These are phyloP conservation scores for Allophyes oxyacanthae DNA, from an alignment of 2,888 invertebrate genomes.

Conservation along the genomic window DNA sequence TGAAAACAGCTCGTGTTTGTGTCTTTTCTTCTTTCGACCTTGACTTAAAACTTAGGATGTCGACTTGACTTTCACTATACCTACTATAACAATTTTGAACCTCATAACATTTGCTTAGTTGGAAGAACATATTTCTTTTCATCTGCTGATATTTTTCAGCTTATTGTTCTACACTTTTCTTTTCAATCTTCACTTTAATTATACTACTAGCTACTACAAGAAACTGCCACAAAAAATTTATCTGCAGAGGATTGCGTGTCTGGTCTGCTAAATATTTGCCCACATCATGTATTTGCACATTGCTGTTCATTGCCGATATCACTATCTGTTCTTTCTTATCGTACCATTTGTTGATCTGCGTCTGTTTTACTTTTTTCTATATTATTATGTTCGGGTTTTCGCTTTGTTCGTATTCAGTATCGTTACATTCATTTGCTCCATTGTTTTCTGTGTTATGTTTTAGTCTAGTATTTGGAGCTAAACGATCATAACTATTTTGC, in stretches of 20 bases:
- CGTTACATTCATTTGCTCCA: conserved; percentile 3
- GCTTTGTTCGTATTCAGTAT: conserved; percentile 52
- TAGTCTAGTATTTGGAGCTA: conserved; percentile 38
- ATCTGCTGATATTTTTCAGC: background rate
- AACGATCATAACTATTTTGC: conserved; percentile 15
- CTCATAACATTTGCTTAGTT: too few relatives aligned
- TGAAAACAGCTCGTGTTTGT: conserved; percentile 7
- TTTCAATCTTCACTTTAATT: conserved; percentile 23
- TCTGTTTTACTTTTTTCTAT: conserved; percentile 61
- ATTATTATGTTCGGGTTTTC: conserved; percentile 43
- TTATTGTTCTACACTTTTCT: conserved; percentile 19
- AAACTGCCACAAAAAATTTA: conserved; percentile 35
- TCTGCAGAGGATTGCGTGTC: conserved; percentile 27
- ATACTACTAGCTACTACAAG: conserved; percentile 12
- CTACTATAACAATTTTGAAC: too few relatives aligned
- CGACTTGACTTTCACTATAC: background rate
- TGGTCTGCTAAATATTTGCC: conserved; percentile 37
- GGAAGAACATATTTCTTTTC: too few relatives aligned
- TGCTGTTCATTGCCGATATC: conserved; percentile 62
- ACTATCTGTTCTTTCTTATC: conserved; percentile 67
- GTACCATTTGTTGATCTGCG: conserved; percentile 64
- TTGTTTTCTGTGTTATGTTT: conserved; percentile 41
- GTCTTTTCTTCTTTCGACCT: background rate
- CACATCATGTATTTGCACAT: conserved; percentile 57
- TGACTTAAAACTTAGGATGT: conserved; percentile 2